Base-by-base conservation (phyloP, 1,140 invertebrate genomes). In the Apolygus lucorum region DNA sequence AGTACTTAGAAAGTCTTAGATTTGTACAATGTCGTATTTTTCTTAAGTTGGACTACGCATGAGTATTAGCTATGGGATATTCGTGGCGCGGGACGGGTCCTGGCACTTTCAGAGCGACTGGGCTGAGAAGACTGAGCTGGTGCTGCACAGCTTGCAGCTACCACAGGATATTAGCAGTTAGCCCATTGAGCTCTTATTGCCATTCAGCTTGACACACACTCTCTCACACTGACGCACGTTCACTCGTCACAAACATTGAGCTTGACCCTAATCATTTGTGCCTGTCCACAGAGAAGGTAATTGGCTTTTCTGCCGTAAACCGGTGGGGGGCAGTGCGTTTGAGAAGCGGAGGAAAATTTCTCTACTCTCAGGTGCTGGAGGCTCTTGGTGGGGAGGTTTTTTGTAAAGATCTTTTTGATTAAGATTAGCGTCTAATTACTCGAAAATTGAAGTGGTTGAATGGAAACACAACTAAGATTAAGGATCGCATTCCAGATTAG, bases 131-230 rank as follows among this genome's bases (percentile, higher is more conserved):
- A 69, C 59, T 70, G 69, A 49, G 52, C 22, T 29, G 49, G 21
- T 63, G 59, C 28, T 70, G 69, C 69, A 70, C 34, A 70, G 69
- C 29, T 67, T 63, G 27, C 28, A 70, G 22, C 63, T 21, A 66
- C 27, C 29, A 67, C 69, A 70, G 69, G 69, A 70, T 70, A 70
- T 70, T 70, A 70, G 65, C 69, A 63, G 64, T 70, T 70, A 70
- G 69, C 69, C 69, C 69, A 70, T 70, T 70, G 69, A 70, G 65
- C 63, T 25, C 52, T 67, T 67, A 52, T 52, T 68, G 67, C 49
- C 42, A 59, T 52, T 52, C 42, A 52, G 29, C 67, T 26, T 14
- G 29, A 52, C 67, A 25, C 34, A 68, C 49, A 52, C 67, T 11
- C 8, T 25, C 63, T 28, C 63, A 65, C 28, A 65, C 17, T 8